These are phyloP conservation scores for Trichopria drosophilae DNA, from an alignment of 2,888 invertebrate genomes.

Conservation along the genomic window DNA sequence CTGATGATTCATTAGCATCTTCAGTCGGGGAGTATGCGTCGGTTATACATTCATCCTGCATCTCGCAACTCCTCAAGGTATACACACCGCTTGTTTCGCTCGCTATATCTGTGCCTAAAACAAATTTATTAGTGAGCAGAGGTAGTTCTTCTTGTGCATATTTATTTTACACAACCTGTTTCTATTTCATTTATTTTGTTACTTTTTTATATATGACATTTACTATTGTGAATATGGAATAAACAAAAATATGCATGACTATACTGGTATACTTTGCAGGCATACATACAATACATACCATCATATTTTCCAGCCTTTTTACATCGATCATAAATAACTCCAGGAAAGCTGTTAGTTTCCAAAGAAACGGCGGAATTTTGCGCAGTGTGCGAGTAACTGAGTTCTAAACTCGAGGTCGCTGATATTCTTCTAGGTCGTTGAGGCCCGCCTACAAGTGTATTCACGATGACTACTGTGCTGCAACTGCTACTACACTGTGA, in stretches of 20 bases:
- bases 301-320: conserved; percentile 49
- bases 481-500: conserved; percentile 86
- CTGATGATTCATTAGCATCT: conserved; percentile 50
- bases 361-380: conserved; percentile 74
- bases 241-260: background rate
- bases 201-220: too few species aligned
- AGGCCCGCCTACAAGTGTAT: conserved; percentile 60
- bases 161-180: conserved; percentile 4
- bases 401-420: conserved; percentile 79
- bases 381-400: conserved; percentile 84
- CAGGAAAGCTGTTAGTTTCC: conserved; percentile 68
- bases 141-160: background rate
- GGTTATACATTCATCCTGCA: conserved; percentile 52
- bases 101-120: conserved; percentile 59
- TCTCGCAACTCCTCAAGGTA: conserved; percentile 67
- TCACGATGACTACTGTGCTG: conserved; percentile 80
- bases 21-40: conserved; percentile 48
- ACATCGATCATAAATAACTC: conserved; percentile 55
- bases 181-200: too few species aligned
- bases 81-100: conserved; percentile 87
- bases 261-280: conserved; percentile 26
- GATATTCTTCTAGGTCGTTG: conserved; percentile 67
- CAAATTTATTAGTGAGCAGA: background rate
- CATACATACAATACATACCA: conserved; percentile 37
- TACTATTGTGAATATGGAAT: background rate